Conservation (phyloP, 2,888 invertebrate genomes). For the Bursaphelenchus okinawaensis region DNA sequence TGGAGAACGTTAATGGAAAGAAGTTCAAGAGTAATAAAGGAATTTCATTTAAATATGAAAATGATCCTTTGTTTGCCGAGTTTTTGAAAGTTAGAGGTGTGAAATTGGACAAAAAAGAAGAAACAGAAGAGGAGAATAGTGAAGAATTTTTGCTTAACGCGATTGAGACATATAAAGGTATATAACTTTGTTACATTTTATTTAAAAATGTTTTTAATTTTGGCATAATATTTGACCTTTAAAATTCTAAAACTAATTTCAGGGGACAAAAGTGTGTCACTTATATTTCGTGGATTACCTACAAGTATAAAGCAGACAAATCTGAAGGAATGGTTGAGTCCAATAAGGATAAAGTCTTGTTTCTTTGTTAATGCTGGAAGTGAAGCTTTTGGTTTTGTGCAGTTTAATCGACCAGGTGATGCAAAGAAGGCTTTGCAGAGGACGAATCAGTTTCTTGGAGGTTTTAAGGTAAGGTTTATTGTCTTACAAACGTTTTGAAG, state of each 20-base stretch:
- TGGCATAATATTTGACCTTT: background rate
- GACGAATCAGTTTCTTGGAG: constrained; percentile 47
- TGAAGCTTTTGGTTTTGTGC: constrained; percentile 38
- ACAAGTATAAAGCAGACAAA: constrained; percentile 42
- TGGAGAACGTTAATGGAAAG: constrained; percentile 6
- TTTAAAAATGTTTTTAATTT: no score
- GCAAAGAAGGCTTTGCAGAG: constrained; percentile 38
- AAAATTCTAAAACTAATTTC: background rate
- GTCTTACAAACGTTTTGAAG: background rate
- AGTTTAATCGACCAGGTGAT: constrained; percentile 45
- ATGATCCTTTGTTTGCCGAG: constrained; percentile 82
- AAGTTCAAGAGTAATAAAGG: constrained; percentile 3
- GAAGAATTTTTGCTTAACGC: constrained; percentile 28
- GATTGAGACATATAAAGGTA: constrained; percentile 39
- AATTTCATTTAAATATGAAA: constrained; percentile 50
- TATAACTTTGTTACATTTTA: no score
- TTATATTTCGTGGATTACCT: constrained; percentile 47
- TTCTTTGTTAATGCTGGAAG: constrained; percentile 31
- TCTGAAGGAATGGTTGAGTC: constrained; percentile 52
- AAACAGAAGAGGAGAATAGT: constrained; percentile 51
- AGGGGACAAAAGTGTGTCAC: constrained; percentile 44
- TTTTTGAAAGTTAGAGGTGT: constrained; percentile 77
- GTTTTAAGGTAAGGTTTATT: constrained; percentile 36
- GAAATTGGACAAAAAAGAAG: constrained; percentile 56
- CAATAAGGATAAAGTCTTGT: constrained; percentile 43